These are phyloP conservation scores for Sylvia atricapilla DNA, from an alignment of 2,113 vertebrate species.

Conservation along the genomic window DNA sequence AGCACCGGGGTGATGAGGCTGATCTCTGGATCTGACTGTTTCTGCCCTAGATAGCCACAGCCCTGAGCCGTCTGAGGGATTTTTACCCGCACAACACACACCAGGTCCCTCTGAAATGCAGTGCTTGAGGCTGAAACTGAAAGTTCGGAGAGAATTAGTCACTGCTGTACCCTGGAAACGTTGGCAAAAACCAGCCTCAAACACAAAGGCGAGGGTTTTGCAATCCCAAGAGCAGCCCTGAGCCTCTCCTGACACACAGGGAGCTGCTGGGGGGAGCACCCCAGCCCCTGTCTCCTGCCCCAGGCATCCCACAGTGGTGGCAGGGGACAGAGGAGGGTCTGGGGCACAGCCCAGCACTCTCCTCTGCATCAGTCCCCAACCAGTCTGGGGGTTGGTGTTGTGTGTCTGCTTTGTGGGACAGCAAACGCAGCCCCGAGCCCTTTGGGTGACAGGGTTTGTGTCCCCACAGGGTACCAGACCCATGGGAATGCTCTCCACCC, in stretches of 20 bases:
- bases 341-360: neutral
- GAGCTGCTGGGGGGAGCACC: neutral
- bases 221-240: slow-evolving; percentile 25
- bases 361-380: accelerated
- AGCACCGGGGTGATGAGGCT: accelerated
- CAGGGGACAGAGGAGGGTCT: accelerated
- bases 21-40: neutral
- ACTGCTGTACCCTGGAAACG: slow-evolving; percentile 66
- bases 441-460: neutral
- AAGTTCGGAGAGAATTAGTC: slow-evolving; percentile 71
- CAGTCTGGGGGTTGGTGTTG: accelerated
- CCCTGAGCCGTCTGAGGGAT: neutral
- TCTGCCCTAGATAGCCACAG: neutral
- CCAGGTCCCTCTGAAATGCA: slow-evolving; percentile 39
- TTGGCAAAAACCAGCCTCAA: slow-evolving; percentile 57
- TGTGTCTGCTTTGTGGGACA: neutral
- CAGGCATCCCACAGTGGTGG: accelerated
- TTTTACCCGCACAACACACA: slow-evolving; percentile 33
- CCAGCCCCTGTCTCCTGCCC: neutral
- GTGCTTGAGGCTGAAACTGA: slow-evolving; percentile 61
- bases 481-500: neutral
- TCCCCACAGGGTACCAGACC: neutral
- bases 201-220: slow-evolving; percentile 25
- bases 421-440: accelerated
- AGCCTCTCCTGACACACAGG: neutral